A percentile compares a stretch with the other conserved stretches of the same genome.
These are phyloP conservation scores for Bufo gargarizans DNA, from an alignment of 2,113 vertebrate genomes.

Conservation along the genomic window DNA sequence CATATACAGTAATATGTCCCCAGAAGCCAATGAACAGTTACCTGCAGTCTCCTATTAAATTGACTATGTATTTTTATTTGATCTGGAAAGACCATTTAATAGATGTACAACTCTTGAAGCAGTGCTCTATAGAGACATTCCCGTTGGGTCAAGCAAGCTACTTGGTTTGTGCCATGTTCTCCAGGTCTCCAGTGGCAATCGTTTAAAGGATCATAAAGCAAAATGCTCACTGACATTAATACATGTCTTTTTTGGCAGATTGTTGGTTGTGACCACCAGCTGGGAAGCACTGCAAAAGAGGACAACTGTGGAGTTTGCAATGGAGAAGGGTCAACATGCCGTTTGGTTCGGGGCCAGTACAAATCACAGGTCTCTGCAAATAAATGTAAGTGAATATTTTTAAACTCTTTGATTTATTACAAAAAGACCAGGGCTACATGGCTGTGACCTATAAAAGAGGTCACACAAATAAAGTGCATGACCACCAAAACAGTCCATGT, in stretches of 20 bases:
- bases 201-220: conserved; percentile 38
- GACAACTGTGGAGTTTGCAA: conserved; percentile 96
- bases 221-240: neutral
- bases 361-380: conserved; percentile 89
- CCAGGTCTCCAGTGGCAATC: conserved; percentile 45
- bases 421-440: neutral
- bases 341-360: conserved; percentile 92
- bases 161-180: conserved; percentile 60
- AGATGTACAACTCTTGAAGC: conserved; percentile 48
- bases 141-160: conserved; percentile 50
- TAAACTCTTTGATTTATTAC: neutral
- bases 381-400: conserved; percentile 80
- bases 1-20: conserved; percentile 45
- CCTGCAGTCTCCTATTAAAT: conserved; percentile 20
- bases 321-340: conserved; percentile 93
- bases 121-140: conserved; percentile 50
- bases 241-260: conserved; percentile 79
- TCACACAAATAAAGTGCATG: neutral
- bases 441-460: neutral
- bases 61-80: conserved; percentile 54
- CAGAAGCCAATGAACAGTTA: conserved; percentile 41
- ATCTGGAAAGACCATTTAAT: conserved; percentile 60
- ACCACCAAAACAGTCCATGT: too few relatives aligned
- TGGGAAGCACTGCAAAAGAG: conserved; percentile 90
- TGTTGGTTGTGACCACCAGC: conserved; percentile 92